Conservation (phyloP, 2,888 invertebrate genomes). For the Sclerodermus sp. region DNA sequence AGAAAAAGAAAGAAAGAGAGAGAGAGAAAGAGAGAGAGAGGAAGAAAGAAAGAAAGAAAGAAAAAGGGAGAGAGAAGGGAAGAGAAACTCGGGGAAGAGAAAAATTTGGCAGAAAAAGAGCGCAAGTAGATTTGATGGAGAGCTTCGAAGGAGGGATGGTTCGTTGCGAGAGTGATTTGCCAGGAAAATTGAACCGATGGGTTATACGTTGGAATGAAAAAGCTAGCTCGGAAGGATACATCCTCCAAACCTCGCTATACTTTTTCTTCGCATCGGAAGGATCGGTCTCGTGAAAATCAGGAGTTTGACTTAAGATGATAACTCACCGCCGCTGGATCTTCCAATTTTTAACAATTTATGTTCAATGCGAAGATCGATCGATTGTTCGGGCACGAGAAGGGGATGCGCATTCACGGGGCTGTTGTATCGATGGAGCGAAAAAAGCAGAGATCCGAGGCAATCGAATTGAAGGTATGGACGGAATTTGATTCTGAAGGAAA, state of each 20-base stretch:
- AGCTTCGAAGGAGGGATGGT: neutral
- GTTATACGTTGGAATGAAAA: neutral
- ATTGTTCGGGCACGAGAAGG: too few species aligned
- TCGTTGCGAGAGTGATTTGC: conserved; percentile 3
- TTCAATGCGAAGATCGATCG: too few species aligned
- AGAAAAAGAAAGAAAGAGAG: neutral
- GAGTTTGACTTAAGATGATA: conserved; percentile 27
- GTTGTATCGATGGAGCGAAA: too few species aligned
- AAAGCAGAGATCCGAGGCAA: too few species aligned
- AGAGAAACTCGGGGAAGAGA: neutral
- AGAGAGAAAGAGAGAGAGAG: neutral
- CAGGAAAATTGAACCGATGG: conserved; percentile 4
- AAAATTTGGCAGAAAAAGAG: neutral
- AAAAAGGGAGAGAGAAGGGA: neutral
- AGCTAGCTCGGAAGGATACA: neutral
- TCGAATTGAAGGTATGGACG: too few species aligned
- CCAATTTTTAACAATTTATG: too few species aligned
- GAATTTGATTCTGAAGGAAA: too few species aligned
- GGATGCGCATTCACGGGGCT: too few species aligned
- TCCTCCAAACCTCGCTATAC: neutral
- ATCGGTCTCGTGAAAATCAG: neutral
- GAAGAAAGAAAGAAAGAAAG: neutral
- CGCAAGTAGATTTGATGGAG: neutral
- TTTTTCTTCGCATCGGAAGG: neutral
- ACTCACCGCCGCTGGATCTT: conserved; percentile 2